Conservation (phyloP, 2,113 vertebrate species). For the Lates calcarifer region DNA sequence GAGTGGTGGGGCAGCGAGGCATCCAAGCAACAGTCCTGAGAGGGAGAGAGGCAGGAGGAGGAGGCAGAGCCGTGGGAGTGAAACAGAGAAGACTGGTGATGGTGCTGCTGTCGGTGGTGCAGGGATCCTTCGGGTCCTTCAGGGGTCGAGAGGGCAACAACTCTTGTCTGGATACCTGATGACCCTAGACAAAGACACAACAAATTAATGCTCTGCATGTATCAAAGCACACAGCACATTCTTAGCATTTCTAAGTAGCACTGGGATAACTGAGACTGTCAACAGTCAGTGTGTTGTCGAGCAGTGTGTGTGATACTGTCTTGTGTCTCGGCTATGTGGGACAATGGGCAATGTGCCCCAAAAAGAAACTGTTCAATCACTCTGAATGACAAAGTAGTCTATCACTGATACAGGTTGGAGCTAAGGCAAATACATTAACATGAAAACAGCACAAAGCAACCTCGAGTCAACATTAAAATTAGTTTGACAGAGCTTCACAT, state of each 20-base stretch:
- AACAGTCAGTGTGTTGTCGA: background rate
- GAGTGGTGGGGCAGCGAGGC: conserved; percentile 75
- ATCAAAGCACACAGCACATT: background rate
- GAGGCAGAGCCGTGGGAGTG: conserved; percentile 74
- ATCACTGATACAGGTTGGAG: too few species aligned
- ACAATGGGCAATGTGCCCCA: background rate
- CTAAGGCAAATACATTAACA: background rate
- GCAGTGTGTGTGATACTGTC: background rate
- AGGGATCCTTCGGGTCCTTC: conserved; percentile 75
- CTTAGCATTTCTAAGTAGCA: background rate
- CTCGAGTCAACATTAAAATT: background rate
- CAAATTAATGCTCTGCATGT: background rate
- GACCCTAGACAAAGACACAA: conserved; percentile 59
- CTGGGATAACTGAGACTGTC: background rate
- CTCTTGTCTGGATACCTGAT: conserved; percentile 77
- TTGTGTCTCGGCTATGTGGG: background rate
- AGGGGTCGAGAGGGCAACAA: conserved; percentile 60
- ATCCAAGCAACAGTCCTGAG: conserved; percentile 76
- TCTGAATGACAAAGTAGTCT: too few species aligned
- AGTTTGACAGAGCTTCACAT: background rate
- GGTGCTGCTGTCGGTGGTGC: conserved; percentile 75
- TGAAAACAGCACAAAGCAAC: background rate
- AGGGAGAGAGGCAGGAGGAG: conserved; percentile 67
- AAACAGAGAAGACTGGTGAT: conserved; percentile 79
- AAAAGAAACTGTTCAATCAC: background rate